Percentiles rank a stretch among this genome's conserved stretches.
These are phyloP conservation scores for Coremacera marginata DNA, from an alignment of 2,888 invertebrate genomes.

Conservation along the genomic window DNA sequence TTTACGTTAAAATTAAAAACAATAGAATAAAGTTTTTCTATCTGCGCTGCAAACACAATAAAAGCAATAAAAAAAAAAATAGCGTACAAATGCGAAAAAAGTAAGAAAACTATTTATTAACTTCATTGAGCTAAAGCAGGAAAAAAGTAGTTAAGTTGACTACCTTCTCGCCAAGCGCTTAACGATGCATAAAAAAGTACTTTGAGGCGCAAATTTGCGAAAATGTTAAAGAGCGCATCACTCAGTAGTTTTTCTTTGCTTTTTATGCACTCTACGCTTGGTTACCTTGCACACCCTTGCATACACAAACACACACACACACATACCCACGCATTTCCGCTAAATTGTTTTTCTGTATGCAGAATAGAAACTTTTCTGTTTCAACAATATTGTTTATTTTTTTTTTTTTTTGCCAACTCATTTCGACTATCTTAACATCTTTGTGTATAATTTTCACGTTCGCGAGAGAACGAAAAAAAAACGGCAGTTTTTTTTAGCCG, in stretches of 20 bases:
- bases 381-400: not conserved
- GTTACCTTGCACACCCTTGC: not conserved
- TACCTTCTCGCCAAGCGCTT: not conserved
- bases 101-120: constrained; percentile 18
- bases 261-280: not conserved
- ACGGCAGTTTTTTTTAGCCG: not conserved
- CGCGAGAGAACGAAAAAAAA: not conserved
- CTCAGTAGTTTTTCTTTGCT: not conserved
- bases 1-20: not conserved
- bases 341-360: not conserved
- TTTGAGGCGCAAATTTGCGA: constrained; percentile 22
- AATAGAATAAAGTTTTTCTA: not conserved
- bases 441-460: not conserved
- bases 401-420: not conserved
- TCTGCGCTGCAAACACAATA: too few relatives aligned
- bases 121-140: not conserved
- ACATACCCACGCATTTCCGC: not conserved
- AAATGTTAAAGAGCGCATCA: constrained; percentile 19
- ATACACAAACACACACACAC: not conserved
- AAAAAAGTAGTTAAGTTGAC: not conserved
- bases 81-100: not conserved
- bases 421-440: not conserved
- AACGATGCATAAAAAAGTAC: not conserved
- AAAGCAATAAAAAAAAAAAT: too few relatives aligned
- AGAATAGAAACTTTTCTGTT: not conserved